Evolutionary conservation across 1,140 invertebrate genomes (phyloP), one percentile per base, ranked within the genome.

Genomic region (Drosophila kurseongensis): DNA sequence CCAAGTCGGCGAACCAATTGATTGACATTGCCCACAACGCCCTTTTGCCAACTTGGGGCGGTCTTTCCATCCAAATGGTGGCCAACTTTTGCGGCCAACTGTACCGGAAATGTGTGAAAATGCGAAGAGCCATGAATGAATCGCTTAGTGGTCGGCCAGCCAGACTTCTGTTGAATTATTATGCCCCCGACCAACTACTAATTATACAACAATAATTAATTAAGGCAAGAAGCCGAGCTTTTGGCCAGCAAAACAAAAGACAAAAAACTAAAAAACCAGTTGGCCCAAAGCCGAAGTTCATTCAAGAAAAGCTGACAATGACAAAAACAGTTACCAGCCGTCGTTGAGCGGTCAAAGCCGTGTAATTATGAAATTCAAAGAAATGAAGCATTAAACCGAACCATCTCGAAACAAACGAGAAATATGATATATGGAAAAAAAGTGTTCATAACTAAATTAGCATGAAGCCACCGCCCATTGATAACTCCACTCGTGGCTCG

Each of bases 171-270:
- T 58, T 82, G 83, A 82, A 82, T 79, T 82, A 83, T 81, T 85
- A 86, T 80, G 68, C 69, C 58, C 71, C 67, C 56, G 67, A 71
- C 69, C 41, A 63, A 5, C 73, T 61, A 84, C 66, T 89, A 88
- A 88, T 88, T 89, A 83, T 88, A 88, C 84, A 88, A 88, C 84
- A 78, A 89, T 88, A 89, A 88, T 88, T 89, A 88, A 88, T 88
- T 89, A 89, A 83, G 78, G 32, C 82, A 73, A 76, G 52, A 41
- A 52, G 50, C 12, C 50, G 9, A 12, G 23, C 44, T 10, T 9
- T 47, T 47, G 45, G 23, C 44, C 48, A 72, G 23, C 50, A 55
- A 18, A 45, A 16, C 9, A 45, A 45, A 44, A 44, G 14, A 44
- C 14, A 18, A 10, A 44, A 18, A 18, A 44, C 14, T 14, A 44